phyloP scores from a whole-genome alignment of 2,113 vertebrate genomes.

The Lynx canadensis region DNA sequence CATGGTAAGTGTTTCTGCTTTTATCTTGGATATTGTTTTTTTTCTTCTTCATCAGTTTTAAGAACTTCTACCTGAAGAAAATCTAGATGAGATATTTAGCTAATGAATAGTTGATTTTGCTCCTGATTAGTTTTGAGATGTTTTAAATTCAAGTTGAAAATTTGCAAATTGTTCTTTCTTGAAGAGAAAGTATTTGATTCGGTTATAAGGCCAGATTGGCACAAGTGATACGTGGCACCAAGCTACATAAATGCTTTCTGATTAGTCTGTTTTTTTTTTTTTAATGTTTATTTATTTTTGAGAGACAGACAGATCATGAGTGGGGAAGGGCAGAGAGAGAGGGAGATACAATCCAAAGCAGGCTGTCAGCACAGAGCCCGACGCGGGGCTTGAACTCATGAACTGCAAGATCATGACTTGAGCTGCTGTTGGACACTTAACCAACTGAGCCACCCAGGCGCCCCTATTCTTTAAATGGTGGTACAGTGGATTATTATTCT shows the following conservation, averaged over 20 bases:
- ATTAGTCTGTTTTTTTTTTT: not conserved
- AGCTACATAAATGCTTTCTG: not conserved
- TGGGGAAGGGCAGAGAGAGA: too few relatives aligned
- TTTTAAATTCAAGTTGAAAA: not conserved
- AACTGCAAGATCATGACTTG: too few relatives aligned
- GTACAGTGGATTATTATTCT: not conserved
- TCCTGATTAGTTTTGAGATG: constrained; percentile 14
- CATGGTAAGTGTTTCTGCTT: constrained; percentile 41
- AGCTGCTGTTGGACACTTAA: too few relatives aligned
- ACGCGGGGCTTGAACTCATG: too few relatives aligned
- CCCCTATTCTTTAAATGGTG: not conserved
- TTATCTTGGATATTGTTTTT: constrained; percentile 50
- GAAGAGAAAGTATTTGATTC: not conserved
- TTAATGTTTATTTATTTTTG: too few relatives aligned
- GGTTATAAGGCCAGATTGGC: not conserved
- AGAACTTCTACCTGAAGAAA: constrained; percentile 26
- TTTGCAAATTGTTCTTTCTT: not conserved
- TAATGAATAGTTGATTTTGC: not conserved
- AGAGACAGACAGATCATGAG: too few relatives aligned
- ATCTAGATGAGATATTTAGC: not conserved
- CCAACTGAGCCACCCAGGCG: too few relatives aligned
- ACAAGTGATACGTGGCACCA: not conserved
- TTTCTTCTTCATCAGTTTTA: constrained; percentile 5
- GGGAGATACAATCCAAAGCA: too few relatives aligned
- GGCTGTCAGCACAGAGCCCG: too few relatives aligned